These are phyloP conservation scores for Trachythela sp. DNA, from an alignment of 64 coral and sea anemone genomes.

Conservation along the genomic window DNA sequence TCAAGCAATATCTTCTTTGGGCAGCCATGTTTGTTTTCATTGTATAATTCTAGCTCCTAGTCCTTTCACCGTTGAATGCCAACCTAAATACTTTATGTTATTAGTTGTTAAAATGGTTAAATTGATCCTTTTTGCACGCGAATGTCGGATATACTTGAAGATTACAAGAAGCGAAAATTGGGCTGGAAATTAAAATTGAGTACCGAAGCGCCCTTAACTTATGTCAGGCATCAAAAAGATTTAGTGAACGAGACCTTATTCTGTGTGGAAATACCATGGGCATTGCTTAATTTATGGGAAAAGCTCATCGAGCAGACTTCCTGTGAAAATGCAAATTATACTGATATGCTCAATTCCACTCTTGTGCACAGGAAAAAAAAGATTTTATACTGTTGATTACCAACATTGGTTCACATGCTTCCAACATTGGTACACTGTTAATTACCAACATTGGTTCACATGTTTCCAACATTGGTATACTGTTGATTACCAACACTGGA, in stretches of 20 bases:
- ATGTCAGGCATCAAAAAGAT: background rate
- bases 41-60: too few relatives aligned
- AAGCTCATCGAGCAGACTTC: background rate
- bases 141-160: background rate
- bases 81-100: too few relatives aligned
- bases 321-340: background rate
- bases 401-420: too few relatives aligned
- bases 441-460: too few relatives aligned
- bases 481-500: too few relatives aligned
- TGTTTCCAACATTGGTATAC: too few relatives aligned
- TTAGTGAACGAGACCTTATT: background rate
- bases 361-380: too few relatives aligned
- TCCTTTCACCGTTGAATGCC: too few relatives aligned
- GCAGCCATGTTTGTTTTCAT: background rate
- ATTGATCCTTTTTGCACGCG: too few relatives aligned
- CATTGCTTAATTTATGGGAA: background rate
- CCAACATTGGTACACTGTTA: too few relatives aligned
- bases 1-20: background rate
- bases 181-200: background rate
- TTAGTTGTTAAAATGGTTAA: too few relatives aligned
- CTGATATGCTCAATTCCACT: background rate
- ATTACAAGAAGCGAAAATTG: background rate
- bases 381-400: too few relatives aligned
- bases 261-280: background rate
- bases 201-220: background rate